A percentile compares a stretch with the other conserved stretches of the same genome.
phyloP scores from a whole-genome alignment of 1,140 invertebrate species.

The Myzus persicae region DNA sequence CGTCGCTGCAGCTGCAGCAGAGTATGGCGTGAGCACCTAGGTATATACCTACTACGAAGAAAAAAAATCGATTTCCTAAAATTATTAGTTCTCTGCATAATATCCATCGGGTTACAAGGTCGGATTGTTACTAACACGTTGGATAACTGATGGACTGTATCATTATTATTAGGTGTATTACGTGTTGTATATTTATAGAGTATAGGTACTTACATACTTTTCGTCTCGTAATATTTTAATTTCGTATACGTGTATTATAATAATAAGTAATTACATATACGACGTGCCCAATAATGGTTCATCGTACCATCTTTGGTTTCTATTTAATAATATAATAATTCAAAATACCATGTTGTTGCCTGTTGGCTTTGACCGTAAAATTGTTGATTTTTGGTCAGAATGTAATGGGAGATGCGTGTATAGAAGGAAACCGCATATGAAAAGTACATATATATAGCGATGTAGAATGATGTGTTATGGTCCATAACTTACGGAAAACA shows the following conservation, averaged over 20 bases:
- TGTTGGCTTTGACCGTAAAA: not conserved
- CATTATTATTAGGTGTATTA: not conserved
- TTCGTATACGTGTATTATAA: not conserved
- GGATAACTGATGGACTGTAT: not conserved
- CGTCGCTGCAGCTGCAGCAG: not conserved
- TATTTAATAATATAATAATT: not conserved
- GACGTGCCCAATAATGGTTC: not conserved
- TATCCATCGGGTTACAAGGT: not conserved
- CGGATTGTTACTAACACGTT: not conserved
- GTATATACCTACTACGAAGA: not conserved
- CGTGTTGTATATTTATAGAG: not conserved
- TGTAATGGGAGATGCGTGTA: not conserved
- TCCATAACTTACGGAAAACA: not conserved
- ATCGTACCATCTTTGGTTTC: not conserved
- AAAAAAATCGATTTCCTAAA: not conserved
- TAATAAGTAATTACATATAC: not conserved
- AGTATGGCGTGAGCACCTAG: not conserved
- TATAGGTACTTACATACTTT: not conserved
- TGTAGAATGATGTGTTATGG: not conserved
- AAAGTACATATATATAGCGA: not conserved
- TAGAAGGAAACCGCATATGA: not conserved
- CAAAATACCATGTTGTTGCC: no score
- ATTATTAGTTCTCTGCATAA: not conserved
- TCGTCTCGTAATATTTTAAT: slow-evolving; percentile 1
- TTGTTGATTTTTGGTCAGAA: not conserved